phyloP scores from a whole-genome alignment of 2,797 vertebrate species.

The Odontamblyopus lacepedii region DNA sequence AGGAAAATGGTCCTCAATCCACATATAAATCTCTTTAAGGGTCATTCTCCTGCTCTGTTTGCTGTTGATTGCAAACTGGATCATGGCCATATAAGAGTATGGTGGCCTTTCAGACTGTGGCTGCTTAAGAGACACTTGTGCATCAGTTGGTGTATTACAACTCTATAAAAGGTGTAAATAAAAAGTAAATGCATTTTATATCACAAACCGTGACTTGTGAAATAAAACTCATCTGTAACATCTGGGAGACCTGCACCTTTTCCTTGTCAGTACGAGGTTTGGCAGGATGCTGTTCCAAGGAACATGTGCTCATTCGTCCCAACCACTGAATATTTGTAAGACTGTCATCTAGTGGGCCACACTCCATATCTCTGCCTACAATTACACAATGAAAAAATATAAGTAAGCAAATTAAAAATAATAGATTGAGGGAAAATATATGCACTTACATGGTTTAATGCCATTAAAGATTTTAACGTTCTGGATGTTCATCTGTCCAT shows the following conservation, averaged over 20 bases:
- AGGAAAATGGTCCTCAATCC: constrained; percentile 95
- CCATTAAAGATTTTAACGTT: constrained; percentile 42
- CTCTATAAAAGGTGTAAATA: constrained; percentile 20
- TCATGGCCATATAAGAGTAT: constrained; percentile 98
- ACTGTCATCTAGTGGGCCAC: constrained; percentile 82
- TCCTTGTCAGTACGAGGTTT: constrained; percentile 77
- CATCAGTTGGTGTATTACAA: neutral
- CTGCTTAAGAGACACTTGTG: constrained; percentile 37
- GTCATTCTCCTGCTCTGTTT: constrained; percentile 88
- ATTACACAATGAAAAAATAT: neutral
- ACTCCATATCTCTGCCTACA: constrained; percentile 68
- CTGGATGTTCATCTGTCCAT: constrained; percentile 7
- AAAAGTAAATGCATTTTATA: neutral
- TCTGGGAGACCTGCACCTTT: constrained; percentile 59
- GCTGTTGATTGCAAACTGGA: constrained; percentile 98
- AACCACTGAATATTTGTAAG: constrained; percentile 93
- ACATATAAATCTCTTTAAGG: constrained; percentile 93
- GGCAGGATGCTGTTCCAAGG: constrained; percentile 63
- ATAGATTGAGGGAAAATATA: neutral
- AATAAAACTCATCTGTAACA: constrained; percentile 53
- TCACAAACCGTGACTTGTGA: neutral
- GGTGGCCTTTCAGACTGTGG: constrained; percentile 85
- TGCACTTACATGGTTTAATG: constrained; percentile 59
- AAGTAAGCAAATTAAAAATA: neutral
- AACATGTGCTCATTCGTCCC: constrained; percentile 82